A percentile compares a stretch with the other conserved stretches of the same genome.
phyloP scores from a whole-genome alignment of 1,140 invertebrate species.

The Platorchestia sp. region DNA sequence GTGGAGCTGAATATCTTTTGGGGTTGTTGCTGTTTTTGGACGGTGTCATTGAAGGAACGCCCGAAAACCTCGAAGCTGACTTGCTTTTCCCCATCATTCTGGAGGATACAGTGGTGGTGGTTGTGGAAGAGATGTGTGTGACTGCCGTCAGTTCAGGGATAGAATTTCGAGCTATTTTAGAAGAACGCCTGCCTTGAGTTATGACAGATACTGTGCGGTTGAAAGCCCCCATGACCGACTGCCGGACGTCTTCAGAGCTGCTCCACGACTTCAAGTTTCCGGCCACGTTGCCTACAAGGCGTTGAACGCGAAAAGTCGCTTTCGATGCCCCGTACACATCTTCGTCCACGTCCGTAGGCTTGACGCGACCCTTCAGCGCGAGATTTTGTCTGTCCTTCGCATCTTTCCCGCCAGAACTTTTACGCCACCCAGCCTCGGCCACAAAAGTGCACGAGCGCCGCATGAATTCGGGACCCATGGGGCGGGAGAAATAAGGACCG shows the following conservation, averaged over 20 bases:
- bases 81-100: neutral
- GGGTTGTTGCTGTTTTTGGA: neutral
- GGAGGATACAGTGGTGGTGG: neutral
- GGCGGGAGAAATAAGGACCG: slow-evolving; percentile 57
- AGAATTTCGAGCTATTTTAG: slow-evolving; percentile 48
- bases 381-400: slow-evolving; percentile 37
- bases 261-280: slow-evolving; percentile 66
- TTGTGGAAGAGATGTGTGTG: neutral
- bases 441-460: slow-evolving; percentile 66
- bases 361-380: slow-evolving; percentile 61
- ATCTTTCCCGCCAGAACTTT: slow-evolving; percentile 50
- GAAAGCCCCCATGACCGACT: slow-evolving; percentile 64
- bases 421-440: slow-evolving; percentile 58
- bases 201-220: slow-evolving; percentile 63
- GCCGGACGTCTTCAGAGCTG: slow-evolving; percentile 65
- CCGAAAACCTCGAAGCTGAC: neutral
- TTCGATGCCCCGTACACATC: slow-evolving; percentile 44
- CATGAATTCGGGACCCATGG: slow-evolving; percentile 63
- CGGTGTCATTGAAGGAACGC: neutral
- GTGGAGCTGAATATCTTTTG: neutral
- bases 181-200: slow-evolving; percentile 60
- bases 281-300: slow-evolving; percentile 65
- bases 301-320: slow-evolving; percentile 59
- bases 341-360: slow-evolving; percentile 45
- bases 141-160: slow-evolving; percentile 22